Percentiles rank a stretch among this genome's conserved stretches.
Evolutionary conservation across 2,888 invertebrate genomes (phyloP).

Genomic region (Apamea epomidion): DNA sequence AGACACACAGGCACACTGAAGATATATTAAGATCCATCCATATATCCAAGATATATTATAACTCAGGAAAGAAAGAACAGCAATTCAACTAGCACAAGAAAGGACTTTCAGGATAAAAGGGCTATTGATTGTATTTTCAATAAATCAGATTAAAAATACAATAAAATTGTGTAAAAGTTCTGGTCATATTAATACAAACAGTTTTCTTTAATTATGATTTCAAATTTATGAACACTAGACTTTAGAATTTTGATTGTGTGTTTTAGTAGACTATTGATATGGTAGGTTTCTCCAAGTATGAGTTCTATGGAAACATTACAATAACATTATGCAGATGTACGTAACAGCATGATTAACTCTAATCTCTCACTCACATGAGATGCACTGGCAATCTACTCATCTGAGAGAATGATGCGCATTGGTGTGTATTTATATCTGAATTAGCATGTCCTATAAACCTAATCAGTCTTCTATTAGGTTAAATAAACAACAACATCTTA

Average conservation of each 20-base stretch:
- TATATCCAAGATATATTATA: too few relatives aligned
- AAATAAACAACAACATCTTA: constrained; percentile 21
- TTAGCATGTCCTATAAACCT: constrained; percentile 36
- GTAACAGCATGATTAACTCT: not conserved
- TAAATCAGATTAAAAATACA: not conserved
- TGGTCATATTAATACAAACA: constrained; percentile 15
- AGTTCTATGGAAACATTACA: not conserved
- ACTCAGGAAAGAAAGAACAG: too few relatives aligned
- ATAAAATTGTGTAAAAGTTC: not conserved
- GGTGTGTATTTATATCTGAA: constrained; percentile 19
- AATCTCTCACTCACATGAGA: not conserved
- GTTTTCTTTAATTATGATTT: constrained; percentile 19
- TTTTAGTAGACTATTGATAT: not conserved
- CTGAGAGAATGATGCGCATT: not conserved
- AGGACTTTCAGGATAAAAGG: not conserved
- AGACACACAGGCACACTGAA: too few relatives aligned
- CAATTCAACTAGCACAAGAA: too few relatives aligned
- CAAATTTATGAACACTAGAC: not conserved
- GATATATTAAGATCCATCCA: too few relatives aligned
- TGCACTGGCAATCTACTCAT: not conserved
- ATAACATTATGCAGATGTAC: not conserved
- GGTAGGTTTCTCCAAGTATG: not conserved
- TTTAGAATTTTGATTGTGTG: not conserved
- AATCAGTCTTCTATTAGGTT: constrained; percentile 17
- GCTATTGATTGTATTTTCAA: not conserved